Conservation (phyloP, 2,113 vertebrate genomes). For the Hydropotes inermis region DNA sequence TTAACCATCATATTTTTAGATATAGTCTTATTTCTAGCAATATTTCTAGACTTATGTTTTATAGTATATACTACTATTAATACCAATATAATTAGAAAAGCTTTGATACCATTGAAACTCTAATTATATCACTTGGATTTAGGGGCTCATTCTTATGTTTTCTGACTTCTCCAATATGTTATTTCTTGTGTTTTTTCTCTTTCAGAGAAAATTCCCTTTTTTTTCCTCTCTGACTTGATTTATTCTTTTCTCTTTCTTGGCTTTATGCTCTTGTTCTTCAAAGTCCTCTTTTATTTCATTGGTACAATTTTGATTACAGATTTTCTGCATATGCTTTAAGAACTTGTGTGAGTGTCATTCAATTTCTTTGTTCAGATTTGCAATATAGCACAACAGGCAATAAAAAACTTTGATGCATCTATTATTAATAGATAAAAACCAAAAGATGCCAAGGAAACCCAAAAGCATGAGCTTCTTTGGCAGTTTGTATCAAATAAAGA, state of each 20-base stretch:
- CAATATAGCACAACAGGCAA: neutral
- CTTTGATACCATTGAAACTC: neutral
- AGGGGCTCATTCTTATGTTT: neutral
- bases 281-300: neutral
- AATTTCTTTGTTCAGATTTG: neutral
- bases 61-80: neutral
- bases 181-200: neutral
- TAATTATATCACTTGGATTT: neutral
- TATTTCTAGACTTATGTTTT: neutral
- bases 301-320: neutral
- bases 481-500: neutral
- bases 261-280: neutral
- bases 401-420: neutral
- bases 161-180: neutral
- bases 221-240: neutral
- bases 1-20: neutral
- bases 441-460: neutral
- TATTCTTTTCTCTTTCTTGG: neutral
- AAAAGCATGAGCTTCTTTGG: neutral
- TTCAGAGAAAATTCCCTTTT: neutral
- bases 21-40: neutral
- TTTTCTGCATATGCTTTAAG: neutral
- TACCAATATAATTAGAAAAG: neutral
- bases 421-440: neutral
- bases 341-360: neutral